These are phyloP conservation scores for Turritopsis rubra DNA, from an alignment of 30 jellyfish, hydroid and myxozoan genomes.

Conservation along the genomic window DNA sequence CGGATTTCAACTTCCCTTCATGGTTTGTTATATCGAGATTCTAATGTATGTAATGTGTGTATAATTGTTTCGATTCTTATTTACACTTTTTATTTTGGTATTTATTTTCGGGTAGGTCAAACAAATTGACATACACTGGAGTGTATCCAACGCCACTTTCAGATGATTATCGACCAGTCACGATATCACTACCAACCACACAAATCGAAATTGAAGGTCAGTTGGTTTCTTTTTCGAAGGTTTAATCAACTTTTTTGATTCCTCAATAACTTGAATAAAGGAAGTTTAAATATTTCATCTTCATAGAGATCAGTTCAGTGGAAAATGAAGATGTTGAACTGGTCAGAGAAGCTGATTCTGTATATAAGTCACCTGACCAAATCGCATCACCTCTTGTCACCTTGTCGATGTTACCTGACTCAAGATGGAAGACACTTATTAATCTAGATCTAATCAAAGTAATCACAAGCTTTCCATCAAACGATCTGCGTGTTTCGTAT, in stretches of 20 bases:
- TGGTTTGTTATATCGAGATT: no score
- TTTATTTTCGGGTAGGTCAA: conserved; percentile 54
- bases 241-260: no score
- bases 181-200: conserved; percentile 66
- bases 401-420: conserved; percentile 86
- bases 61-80: not conserved
- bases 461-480: not conserved
- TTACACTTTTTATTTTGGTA: not conserved
- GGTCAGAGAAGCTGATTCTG: not conserved
- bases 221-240: not conserved
- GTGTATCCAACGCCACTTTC: conserved; percentile 80
- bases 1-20: no score
- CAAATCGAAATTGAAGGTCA: conserved; percentile 33
- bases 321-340: conserved; percentile 28
- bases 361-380: conserved; percentile 69
- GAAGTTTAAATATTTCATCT: not conserved
- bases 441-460: conserved; percentile 87
- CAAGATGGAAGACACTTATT: conserved; percentile 80
- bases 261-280: not conserved
- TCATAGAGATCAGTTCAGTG: not conserved
- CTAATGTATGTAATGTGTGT: no score
- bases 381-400: conserved; percentile 56
- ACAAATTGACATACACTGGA: conserved; percentile 58
- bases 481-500: not conserved
- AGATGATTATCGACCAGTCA: conserved; percentile 54